Percentiles rank a stretch among this genome's conserved stretches.
Conservation (phyloP, 2,113 vertebrate genomes). For the Triplophysa siluroides region DNA sequence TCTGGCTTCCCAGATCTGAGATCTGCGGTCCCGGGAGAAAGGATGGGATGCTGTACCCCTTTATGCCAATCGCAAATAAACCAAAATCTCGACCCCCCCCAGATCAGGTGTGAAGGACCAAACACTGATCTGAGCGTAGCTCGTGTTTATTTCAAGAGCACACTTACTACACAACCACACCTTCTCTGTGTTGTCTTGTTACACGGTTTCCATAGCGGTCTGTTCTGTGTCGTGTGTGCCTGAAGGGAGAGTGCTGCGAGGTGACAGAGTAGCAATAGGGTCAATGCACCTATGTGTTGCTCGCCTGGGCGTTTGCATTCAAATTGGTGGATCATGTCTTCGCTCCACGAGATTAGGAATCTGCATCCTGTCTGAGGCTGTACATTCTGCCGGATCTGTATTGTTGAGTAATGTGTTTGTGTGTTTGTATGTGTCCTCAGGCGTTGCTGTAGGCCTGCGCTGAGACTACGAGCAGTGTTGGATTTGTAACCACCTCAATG, state of each 20-base stretch:
- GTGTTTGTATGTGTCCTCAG: conserved; percentile 35
- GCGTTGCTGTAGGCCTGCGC: conserved; percentile 25
- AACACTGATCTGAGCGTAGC: conserved; percentile 27
- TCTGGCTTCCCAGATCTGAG: not conserved
- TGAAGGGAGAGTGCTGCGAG: conserved; percentile 23
- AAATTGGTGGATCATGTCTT: conserved; percentile 6
- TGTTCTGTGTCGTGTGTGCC: conserved; percentile 21
- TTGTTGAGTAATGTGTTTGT: conserved; percentile 34
- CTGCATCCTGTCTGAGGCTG: conserved; percentile 4
- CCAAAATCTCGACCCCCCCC: not conserved
- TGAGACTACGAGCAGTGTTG: conserved; percentile 34
- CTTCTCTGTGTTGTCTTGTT: conserved; percentile 28
- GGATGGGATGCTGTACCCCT: not conserved
- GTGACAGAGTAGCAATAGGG: conserved; percentile 24
- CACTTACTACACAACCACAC: conserved; percentile 8
- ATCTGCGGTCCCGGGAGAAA: not conserved
- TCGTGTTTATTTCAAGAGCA: not conserved
- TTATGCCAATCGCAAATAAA: conserved; percentile 18
- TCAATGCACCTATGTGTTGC: not conserved
- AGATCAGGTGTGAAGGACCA: not conserved
- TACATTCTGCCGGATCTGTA: not conserved
- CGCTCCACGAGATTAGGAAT: not conserved
- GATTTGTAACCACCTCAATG: conserved; percentile 48
- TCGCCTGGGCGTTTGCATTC: conserved; percentile 1
- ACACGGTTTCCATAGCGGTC: not conserved